Percentiles rank a stretch among this genome's conserved stretches.
phyloP scores from a whole-genome alignment of 2,113 vertebrate species.

The Dasyornis broadbenti region DNA sequence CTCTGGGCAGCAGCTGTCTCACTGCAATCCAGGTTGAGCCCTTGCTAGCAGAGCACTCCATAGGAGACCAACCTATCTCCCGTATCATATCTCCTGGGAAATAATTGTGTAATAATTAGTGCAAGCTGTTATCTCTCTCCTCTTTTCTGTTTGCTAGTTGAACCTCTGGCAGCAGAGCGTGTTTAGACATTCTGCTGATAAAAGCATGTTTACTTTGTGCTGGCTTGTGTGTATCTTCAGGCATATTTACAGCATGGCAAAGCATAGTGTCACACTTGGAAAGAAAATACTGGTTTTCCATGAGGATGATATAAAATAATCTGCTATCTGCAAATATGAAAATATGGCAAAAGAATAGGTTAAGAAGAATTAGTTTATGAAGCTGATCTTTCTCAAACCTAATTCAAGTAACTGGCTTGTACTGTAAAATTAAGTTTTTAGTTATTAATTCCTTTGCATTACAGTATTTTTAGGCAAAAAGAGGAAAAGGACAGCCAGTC shows the following conservation, averaged over 20 bases:
- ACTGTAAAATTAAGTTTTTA: neutral
- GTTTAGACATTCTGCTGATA: slow-evolving; percentile 32
- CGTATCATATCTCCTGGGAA: slow-evolving; percentile 2
- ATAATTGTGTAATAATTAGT: neutral
- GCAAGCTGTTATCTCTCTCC: slow-evolving; percentile 1
- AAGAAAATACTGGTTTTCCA: neutral
- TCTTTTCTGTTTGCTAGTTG: neutral
- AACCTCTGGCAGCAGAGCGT: neutral
- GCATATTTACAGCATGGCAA: neutral
- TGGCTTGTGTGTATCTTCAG: neutral
- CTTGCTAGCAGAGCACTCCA: neutral
- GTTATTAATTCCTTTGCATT: neutral
- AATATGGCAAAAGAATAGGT: neutral
- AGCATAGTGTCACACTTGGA: neutral
- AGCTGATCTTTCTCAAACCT: neutral
- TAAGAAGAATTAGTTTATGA: neutral
- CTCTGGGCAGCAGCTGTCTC: neutral
- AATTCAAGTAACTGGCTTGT: neutral
- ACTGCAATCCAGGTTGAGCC: rapidly evolving
- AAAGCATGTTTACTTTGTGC: slow-evolving; percentile 12
- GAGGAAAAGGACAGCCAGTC: neutral
- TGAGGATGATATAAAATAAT: neutral
- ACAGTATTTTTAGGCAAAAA: neutral
- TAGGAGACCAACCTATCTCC: neutral
- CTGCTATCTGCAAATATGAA: neutral